Evolutionary conservation across 2,113 vertebrate genomes (phyloP).

Genomic region (Phyllostomus hastatus): DNA sequence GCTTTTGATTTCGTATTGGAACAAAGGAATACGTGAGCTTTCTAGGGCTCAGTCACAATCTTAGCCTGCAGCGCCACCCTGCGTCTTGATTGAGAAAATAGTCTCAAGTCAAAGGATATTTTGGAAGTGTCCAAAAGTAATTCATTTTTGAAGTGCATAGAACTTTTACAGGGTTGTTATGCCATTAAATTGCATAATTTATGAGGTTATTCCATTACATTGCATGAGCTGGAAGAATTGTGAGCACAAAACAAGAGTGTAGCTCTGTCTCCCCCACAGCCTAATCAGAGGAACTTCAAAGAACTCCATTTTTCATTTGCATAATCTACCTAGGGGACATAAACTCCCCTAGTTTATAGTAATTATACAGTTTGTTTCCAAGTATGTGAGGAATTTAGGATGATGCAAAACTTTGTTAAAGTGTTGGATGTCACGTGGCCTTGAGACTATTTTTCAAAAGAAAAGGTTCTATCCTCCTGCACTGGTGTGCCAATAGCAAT

Average conservation of each 20-base stretch:
- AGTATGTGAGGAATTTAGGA: background rate
- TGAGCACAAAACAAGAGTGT: background rate
- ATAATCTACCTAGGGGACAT: background rate
- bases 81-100: conserved; percentile 48
- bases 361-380: background rate
- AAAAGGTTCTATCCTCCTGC: background rate
- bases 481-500: background rate
- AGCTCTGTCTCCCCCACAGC: background rate
- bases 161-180: background rate
- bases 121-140: background rate
- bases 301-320: background rate
- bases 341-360: background rate
- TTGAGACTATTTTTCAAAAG: background rate
- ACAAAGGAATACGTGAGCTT: conserved; percentile 20
- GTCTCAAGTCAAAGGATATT: background rate
- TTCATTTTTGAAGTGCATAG: background rate
- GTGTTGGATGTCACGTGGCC: background rate
- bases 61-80: conserved; percentile 74
- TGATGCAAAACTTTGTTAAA: background rate
- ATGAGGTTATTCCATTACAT: background rate
- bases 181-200: background rate
- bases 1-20: background rate
- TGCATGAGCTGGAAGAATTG: background rate
- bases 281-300: background rate
- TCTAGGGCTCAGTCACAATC: background rate